These are phyloP conservation scores for Pipistrellus pipistrellus DNA, from an alignment of 2,797 vertebrate species.

Conservation along the genomic window DNA sequence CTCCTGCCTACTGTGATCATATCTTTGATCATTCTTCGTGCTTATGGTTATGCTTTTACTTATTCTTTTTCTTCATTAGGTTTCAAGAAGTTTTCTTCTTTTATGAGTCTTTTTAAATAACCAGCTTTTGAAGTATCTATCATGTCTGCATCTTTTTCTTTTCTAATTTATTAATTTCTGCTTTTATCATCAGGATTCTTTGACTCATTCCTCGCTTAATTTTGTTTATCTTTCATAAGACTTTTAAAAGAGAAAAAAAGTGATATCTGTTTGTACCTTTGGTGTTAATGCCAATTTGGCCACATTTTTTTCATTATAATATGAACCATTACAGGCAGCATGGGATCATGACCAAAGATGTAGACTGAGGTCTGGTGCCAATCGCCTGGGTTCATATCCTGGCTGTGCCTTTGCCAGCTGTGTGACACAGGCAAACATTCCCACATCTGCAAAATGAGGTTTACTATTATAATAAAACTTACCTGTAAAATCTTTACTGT, in stretches of 20 bases:
- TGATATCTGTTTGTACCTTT: background rate
- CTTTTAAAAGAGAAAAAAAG: constrained; percentile 27
- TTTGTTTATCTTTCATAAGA: constrained; percentile 40
- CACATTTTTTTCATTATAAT: background rate
- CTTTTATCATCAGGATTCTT: constrained; percentile 51
- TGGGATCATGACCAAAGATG: background rate
- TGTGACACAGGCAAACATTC: constrained; percentile 24
- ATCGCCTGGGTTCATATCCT: background rate
- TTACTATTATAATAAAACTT: constrained; percentile 29
- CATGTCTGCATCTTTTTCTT: constrained; percentile 4
- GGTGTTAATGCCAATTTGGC: background rate
- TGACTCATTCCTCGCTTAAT: background rate
- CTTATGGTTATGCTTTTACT: constrained; percentile 1
- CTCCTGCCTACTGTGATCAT: background rate
- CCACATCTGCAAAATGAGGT: constrained; percentile 39
- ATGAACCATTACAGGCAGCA: background rate
- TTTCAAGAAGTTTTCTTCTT: constrained; percentile 21
- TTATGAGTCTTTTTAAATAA: background rate
- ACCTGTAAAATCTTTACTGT: constrained; percentile 18
- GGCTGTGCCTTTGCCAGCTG: background rate
- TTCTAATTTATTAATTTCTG: constrained; percentile 46
- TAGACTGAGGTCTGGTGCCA: background rate
- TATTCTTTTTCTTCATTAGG: background rate
- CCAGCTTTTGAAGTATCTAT: constrained; percentile 8
- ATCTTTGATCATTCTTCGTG: background rate